Evolutionary conservation across 2,888 invertebrate genomes (phyloP).

Genomic region (Synanthedon vespiformis): DNA sequence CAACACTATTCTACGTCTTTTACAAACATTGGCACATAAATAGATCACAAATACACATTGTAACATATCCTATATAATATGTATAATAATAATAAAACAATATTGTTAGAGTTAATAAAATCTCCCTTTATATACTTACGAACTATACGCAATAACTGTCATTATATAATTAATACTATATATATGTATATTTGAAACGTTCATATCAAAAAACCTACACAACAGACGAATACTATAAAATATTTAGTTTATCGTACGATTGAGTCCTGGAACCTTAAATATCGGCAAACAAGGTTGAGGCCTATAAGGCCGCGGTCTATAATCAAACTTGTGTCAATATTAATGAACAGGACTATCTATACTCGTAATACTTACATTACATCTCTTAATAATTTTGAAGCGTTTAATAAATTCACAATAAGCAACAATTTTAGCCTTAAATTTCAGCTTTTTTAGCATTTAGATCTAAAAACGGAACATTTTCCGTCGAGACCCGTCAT

Average conservation of each 20-base stretch:
- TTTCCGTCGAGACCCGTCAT: too few relatives aligned
- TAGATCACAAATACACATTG: constrained; percentile 55
- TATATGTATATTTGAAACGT: constrained; percentile 42
- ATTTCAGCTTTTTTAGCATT: too few relatives aligned
- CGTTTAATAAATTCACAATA: too few relatives aligned
- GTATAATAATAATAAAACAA: constrained; percentile 25
- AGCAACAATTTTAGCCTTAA: too few relatives aligned
- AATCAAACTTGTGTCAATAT: too few relatives aligned
- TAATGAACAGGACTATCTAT: too few relatives aligned
- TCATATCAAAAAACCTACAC: constrained; percentile 57
- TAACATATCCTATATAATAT: constrained; percentile 24
- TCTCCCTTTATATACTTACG: constrained; percentile 18
- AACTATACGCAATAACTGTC: constrained; percentile 13
- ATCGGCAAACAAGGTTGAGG: too few relatives aligned
- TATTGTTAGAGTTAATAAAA: constrained; percentile 19
- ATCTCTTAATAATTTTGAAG: too few relatives aligned
- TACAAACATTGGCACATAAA: constrained; percentile 60
- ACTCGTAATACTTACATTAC: too few relatives aligned
- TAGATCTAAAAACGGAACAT: too few relatives aligned
- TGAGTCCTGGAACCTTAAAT: neutral
- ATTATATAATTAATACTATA: constrained; percentile 36
- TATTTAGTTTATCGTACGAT: neutral
- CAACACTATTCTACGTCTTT: constrained; percentile 32
- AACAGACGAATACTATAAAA: constrained; percentile 18
- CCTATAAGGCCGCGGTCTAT: too few relatives aligned